These are phyloP conservation scores for Kryptolebias ocellatus DNA, from an alignment of 2,797 vertebrate species.

Conservation along the genomic window DNA sequence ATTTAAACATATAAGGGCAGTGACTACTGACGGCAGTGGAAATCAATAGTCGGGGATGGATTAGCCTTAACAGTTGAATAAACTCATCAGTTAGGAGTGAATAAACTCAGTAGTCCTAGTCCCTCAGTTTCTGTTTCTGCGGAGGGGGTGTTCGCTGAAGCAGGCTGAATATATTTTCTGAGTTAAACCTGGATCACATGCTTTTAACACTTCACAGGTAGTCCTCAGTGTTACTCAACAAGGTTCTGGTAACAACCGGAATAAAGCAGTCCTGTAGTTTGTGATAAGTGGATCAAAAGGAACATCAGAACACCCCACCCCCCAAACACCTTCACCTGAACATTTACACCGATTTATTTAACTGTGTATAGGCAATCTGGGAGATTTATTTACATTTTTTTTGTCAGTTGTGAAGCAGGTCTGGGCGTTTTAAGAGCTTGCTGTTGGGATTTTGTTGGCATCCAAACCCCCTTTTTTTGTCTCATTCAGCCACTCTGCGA, in stretches of 20 bases:
- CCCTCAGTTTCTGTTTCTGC: neutral
- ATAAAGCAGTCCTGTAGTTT: slow-evolving; percentile 21
- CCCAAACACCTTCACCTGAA: slow-evolving; percentile 47
- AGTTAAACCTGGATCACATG: slow-evolving; percentile 19
- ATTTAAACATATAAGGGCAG: slow-evolving; percentile 31
- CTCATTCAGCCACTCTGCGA: slow-evolving; percentile 91
- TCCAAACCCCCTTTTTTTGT: slow-evolving; percentile 26
- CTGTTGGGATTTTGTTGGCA: slow-evolving; percentile 45
- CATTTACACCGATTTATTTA: slow-evolving; percentile 55
- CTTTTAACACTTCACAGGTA: slow-evolving; percentile 10
- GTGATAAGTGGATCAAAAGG: slow-evolving; percentile 28
- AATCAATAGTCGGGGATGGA: slow-evolving; percentile 50
- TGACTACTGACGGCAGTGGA: slow-evolving; percentile 55
- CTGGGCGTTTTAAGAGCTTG: slow-evolving; percentile 66
- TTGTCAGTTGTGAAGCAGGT: slow-evolving; percentile 66
- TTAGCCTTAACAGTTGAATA: slow-evolving; percentile 26
- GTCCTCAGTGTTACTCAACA: slow-evolving; percentile 12
- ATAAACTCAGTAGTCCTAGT: slow-evolving; percentile 20
- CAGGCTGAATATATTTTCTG: slow-evolving; percentile 9
- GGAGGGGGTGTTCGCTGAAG: slow-evolving; percentile 23
- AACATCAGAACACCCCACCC: slow-evolving; percentile 1
- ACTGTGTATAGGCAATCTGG: slow-evolving; percentile 57
- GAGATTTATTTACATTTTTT: slow-evolving; percentile 65
- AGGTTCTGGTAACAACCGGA: slow-evolving; percentile 18
- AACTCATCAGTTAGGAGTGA: slow-evolving; percentile 34